Evolutionary conservation across 2,797 vertebrate species (phyloP).

Genomic region (Erethizon dorsatum): DNA sequence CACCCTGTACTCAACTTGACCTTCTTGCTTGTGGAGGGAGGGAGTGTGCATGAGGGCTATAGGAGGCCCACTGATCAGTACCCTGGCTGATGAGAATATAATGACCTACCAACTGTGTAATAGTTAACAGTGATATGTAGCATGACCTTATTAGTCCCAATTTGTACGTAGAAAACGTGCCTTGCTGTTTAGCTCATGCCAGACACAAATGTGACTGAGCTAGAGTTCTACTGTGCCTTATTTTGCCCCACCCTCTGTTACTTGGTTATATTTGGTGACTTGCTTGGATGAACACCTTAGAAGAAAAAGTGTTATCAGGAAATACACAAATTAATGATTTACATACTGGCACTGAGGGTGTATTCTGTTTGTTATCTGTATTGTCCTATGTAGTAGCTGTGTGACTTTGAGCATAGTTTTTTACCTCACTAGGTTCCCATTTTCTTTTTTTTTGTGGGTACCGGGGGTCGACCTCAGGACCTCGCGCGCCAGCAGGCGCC

Average conservation of each 20-base stretch:
- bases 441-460: no score
- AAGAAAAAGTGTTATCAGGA: neutral
- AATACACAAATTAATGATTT: neutral
- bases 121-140: neutral
- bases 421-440: neutral
- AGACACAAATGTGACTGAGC: neutral
- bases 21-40: neutral
- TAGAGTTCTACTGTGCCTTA: neutral
- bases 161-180: neutral
- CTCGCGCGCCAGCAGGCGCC: no score
- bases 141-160: neutral
- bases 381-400: neutral
- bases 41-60: neutral
- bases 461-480: no score
- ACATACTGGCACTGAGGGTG: no score
- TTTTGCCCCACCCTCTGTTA: neutral
- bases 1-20: neutral
- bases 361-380: neutral
- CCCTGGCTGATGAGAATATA: neutral
- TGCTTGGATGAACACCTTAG: neutral
- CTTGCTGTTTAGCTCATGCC: neutral
- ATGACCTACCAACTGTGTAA: neutral
- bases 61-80: neutral
- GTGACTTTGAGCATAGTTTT: neutral
- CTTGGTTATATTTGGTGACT: neutral